Percentiles rank a stretch among this genome's conserved stretches.
These are phyloP conservation scores for Exaiptasia diaphana DNA, from an alignment of 64 coral and sea anemone species.

Conservation along the genomic window DNA sequence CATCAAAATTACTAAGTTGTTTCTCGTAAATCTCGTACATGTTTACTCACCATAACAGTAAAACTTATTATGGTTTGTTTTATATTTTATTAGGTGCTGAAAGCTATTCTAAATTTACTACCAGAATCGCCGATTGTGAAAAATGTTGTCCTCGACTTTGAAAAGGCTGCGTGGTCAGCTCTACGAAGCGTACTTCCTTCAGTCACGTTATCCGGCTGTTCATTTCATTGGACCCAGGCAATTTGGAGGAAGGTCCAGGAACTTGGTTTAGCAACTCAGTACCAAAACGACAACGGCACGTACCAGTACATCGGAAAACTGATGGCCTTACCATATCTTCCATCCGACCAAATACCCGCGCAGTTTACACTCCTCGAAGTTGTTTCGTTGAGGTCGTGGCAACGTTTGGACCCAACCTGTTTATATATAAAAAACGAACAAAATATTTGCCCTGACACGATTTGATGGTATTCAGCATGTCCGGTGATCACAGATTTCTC, in stretches of 20 bases:
- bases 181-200: background rate
- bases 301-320: slow-evolving; percentile 21
- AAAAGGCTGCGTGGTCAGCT: background rate
- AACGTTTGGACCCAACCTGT: slow-evolving; percentile 75
- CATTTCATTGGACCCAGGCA: slow-evolving; percentile 15
- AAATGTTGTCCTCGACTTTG: background rate
- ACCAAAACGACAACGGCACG: background rate
- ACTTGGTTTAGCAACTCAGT: too few species aligned
- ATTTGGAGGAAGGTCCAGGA: slow-evolving; percentile 21
- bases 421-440: background rate
- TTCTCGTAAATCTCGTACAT: too few species aligned
- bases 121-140: background rate
- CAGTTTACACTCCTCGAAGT: too few species aligned
- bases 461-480: background rate
- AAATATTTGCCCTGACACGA: too few species aligned
- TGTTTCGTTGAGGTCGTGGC: slow-evolving; percentile 63
- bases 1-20: too few species aligned
- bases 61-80: too few species aligned
- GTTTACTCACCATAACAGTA: too few species aligned
- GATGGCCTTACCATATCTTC: slow-evolving; percentile 8
- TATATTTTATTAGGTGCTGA: too few species aligned
- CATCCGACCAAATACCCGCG: slow-evolving; percentile 2
- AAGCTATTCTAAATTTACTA: too few species aligned
- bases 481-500: background rate
- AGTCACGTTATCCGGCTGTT: background rate